Conservation (phyloP, 2,888 invertebrate genomes). For the Tetragonisca angustula region DNA sequence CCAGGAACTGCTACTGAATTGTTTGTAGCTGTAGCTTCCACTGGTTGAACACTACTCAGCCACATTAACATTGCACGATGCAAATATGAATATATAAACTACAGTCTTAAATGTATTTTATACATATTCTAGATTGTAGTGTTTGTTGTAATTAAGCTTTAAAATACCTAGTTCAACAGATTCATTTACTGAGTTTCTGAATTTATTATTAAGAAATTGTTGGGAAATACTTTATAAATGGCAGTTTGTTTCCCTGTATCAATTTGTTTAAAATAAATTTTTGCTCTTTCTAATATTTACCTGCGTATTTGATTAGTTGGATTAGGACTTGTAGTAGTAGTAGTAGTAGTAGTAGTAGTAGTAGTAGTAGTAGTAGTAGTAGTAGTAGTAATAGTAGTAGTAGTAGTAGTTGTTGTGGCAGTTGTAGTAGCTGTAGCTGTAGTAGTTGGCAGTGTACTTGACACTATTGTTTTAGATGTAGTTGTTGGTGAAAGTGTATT, state of each 20-base stretch:
- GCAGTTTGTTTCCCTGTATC: background rate
- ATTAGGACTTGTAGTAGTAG: slow-evolving; percentile 85
- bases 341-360: slow-evolving; percentile 77
- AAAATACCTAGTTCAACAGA: background rate
- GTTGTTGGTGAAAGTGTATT: slow-evolving; percentile 79
- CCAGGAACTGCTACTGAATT: slow-evolving; percentile 85
- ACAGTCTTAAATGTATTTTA: slow-evolving; percentile 44
- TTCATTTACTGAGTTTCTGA: background rate
- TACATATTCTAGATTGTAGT: slow-evolving; percentile 11
- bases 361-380: slow-evolving; percentile 80
- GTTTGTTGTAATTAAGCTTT: background rate
- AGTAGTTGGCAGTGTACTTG: slow-evolving; percentile 81
- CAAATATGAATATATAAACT: slow-evolving; percentile 57
- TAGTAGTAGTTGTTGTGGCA: slow-evolving; percentile 84
- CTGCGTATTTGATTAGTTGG: slow-evolving; percentile 83
- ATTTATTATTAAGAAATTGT: background rate
- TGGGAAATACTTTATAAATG: slow-evolving; percentile 2
- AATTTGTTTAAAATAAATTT: slow-evolving; percentile 26
- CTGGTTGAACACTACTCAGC: slow-evolving; percentile 80
- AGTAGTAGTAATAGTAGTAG: slow-evolving; percentile 84
- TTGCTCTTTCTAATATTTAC: slow-evolving; percentile 68
- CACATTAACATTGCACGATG: slow-evolving; percentile 68
- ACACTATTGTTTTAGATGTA: slow-evolving; percentile 77
- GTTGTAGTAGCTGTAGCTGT: slow-evolving; percentile 83
- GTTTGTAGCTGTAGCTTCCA: slow-evolving; percentile 80